Base-by-base conservation (phyloP, 2,888 invertebrate genomes). In the Yponomeuta plumbellus region DNA sequence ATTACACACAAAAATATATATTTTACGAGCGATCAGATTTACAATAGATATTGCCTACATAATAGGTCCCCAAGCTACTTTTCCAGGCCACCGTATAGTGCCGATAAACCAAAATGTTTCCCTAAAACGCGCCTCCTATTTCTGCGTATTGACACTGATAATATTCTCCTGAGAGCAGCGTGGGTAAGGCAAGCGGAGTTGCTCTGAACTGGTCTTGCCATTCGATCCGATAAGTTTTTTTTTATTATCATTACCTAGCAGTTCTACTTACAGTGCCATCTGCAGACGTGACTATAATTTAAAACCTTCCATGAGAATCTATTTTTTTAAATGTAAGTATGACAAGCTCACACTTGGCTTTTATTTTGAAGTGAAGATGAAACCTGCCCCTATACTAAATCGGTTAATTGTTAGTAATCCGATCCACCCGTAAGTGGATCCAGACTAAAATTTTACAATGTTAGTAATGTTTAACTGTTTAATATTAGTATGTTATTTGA, bases 111-210 rank as follows among this genome's bases (percentile, higher is more conserved):
- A 80, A 81, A 86, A 88, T 88, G 84, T 83, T 86, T 85, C 82
- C 85, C 78, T 81, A 83, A 86, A 88, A 85, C 81, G 85, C 80
- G 78, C 80, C 78, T 75, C 61, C 78, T 81, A 78, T 83, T 80
- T 81, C 77, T 73, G 79, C 79, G 84, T 86, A 88, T 88, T 87
- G 89, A 86, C 86, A 84, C 75, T 85, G 87, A 89, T 88, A 88
- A 88, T 88, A 82, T 84, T 81, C 81, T 78, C 73, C 70, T 73
- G 71, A 80, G 79, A 75, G 17, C 1, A 17, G 44, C 44, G 17
- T 52, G 17, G 17, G 17, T 13, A 52, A 52, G 17, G 1, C 13
- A 52, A 52, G 17, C 13, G 17, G 44, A 17, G 44, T 17, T 44
- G 17, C 17, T 52, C 44, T 52, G 17, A 4, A 5, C 5, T 3